Base-by-base conservation (phyloP, 2,113 vertebrate species). In the Theristicus caerulescens region DNA sequence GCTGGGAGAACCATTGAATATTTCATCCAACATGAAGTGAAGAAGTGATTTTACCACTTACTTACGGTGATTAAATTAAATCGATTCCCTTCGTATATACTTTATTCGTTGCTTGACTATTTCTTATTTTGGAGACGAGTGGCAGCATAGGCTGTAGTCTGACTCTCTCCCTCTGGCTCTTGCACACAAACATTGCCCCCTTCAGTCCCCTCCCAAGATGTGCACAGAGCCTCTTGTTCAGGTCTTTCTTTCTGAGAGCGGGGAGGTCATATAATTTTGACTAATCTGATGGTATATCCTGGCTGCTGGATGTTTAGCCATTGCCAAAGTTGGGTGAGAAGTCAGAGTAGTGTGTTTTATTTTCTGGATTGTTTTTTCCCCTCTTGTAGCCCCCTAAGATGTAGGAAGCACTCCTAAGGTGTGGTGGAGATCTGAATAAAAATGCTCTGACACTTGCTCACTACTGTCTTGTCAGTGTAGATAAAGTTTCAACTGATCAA, bases 401-500 rank as follows among this genome's bases (percentile, higher is more conserved):
- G 5, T 34, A 74, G 47, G 71, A 93, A 95, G 26, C 49, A 27
- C 61, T 87, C 14, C n/a, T 93, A 86, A 88, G 69, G 85, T 86
- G 83, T 95, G 47, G 79, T 46, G 7, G 8, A 87, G 72, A 72
- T 82, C 25, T 82, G 94, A 96, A 96, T 96, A 93, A 95, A 96
- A 96, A 95, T 78, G 88, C 87, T 97, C 86, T 98, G 98, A 96
- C 97, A 94, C 59, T 93, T 96, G 81, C 86, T 96, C 78, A 85
- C 90, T 95, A 87, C 88, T 88, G 54, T 90, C 94, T 93, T 98
- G 98, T 98, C 98, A 97, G 81, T 78, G 90, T 81, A 95, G 94
- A 98, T 98, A 86, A 97, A 98, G 85, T 94, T 94, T 59, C 62
- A 19, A 93, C 77, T 94, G 96, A 97, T 98, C 95, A 94, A 94